Evolutionary conservation across 2,888 invertebrate species (phyloP).

Genomic region (Volucella zonaria): DNA sequence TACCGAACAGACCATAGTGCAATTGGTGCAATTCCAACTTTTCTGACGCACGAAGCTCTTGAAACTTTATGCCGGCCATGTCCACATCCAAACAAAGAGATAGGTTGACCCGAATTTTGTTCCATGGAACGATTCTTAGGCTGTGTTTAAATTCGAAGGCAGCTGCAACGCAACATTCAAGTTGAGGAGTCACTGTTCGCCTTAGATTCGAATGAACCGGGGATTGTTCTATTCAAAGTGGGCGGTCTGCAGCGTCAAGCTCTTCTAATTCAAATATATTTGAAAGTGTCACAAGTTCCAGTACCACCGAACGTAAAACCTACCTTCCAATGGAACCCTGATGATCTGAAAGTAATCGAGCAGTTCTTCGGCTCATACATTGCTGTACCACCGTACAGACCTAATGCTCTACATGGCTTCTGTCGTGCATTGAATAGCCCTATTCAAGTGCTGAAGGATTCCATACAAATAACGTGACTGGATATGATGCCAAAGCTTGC

Average conservation of each 20-base stretch:
- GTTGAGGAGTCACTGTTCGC: slow-evolving; percentile 87
- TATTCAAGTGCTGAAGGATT: slow-evolving; percentile 93
- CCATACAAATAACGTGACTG: slow-evolving; percentile 88
- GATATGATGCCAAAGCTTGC: slow-evolving; percentile 85
- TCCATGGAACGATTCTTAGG: slow-evolving; percentile 85
- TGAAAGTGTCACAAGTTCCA: slow-evolving; percentile 87
- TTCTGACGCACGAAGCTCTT: slow-evolving; percentile 93
- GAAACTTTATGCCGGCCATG: slow-evolving; percentile 92
- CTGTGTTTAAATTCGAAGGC: slow-evolving; percentile 94
- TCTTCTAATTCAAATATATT: slow-evolving; percentile 92
- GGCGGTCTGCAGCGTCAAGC: slow-evolving; percentile 94
- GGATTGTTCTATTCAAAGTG: slow-evolving; percentile 94
- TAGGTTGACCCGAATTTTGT: slow-evolving; percentile 89
- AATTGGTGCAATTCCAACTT: slow-evolving; percentile 95
- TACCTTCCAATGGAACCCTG: slow-evolving; percentile 88
- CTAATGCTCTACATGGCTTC: slow-evolving; percentile 93
- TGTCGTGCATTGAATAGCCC: slow-evolving; percentile 93
- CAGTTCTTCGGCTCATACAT: slow-evolving; percentile 96
- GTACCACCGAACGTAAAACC: slow-evolving; percentile 92
- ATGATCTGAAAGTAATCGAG: slow-evolving; percentile 94
- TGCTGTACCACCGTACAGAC: slow-evolving; percentile 94
- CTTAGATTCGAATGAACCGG: slow-evolving; percentile 91
- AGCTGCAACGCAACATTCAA: slow-evolving; percentile 93
- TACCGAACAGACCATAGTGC: slow-evolving; percentile 95
- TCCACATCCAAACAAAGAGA: slow-evolving; percentile 87